Evolutionary conservation across 2,113 vertebrate species (phyloP).

Genomic region (Emydocephalus ijimae): DNA sequence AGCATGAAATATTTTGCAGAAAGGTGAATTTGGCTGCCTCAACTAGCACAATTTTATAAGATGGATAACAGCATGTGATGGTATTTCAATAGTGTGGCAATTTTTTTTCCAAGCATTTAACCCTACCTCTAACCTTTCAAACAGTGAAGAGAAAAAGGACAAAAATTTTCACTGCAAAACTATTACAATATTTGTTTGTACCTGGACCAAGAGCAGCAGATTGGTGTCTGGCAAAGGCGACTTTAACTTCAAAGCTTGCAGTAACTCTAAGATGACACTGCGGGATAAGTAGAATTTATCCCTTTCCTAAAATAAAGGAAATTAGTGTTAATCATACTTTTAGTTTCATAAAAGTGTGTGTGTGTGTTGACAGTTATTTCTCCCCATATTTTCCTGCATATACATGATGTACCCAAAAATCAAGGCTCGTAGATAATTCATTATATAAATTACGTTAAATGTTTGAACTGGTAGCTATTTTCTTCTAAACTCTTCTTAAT

Average conservation of each 20-base stretch:
- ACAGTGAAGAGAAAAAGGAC: neutral
- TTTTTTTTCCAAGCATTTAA: neutral
- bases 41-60: neutral
- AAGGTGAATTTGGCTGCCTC: neutral
- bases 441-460: neutral
- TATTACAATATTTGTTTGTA: slow-evolving; percentile 55
- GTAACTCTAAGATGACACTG: slow-evolving; percentile 90
- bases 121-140: neutral
- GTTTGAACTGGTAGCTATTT: neutral
- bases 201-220: slow-evolving; percentile 94
- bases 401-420: neutral
- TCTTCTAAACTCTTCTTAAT: neutral
- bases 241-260: slow-evolving; percentile 97
- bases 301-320: slow-evolving; percentile 80
- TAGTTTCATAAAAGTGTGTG: neutral
- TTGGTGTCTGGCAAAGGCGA: slow-evolving; percentile 95
- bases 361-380: neutral
- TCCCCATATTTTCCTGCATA: neutral
- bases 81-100: neutral
- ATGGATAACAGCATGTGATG: neutral
- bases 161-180: neutral
- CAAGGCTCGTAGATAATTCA: neutral
- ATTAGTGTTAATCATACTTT: slow-evolving; percentile 7
- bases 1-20: neutral
- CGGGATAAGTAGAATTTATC: slow-evolving; percentile 98